A percentile compares a stretch with the other conserved stretches of the same genome.
Evolutionary conservation across 2,113 vertebrate species (phyloP).

Genomic region (Ancistrus triradiatus): DNA sequence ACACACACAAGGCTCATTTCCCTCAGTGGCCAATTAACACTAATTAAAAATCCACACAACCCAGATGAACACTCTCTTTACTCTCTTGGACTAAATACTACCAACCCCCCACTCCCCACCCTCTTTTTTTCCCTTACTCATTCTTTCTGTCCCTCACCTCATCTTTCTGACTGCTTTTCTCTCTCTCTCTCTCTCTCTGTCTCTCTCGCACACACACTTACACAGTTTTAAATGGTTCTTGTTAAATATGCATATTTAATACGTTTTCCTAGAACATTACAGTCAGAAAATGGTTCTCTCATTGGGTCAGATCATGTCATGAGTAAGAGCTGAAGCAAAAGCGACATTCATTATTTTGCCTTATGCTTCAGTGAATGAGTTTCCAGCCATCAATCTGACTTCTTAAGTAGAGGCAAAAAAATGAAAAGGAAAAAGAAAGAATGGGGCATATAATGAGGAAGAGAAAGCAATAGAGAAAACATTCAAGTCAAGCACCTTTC

Average conservation of each 20-base stretch:
- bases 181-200: no score
- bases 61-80: conserved; percentile 53
- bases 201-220: no score
- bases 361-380: not conserved
- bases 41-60: conserved; percentile 72
- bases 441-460: no score
- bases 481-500: conserved; percentile 28
- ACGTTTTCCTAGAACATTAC: not conserved
- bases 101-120: no score
- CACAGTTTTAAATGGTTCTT: not conserved
- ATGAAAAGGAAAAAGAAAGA: not conserved
- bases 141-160: conserved; percentile 28
- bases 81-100: conserved; percentile 27
- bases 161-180: conserved; percentile 20
- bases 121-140: conserved; percentile 42
- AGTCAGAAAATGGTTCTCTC: not conserved
- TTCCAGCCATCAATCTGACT: not conserved
- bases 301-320: not conserved
- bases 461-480: not conserved
- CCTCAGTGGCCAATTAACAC: conserved; percentile 73
- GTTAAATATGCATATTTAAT: conserved; percentile 3
- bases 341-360: not conserved
- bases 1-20: conserved; percentile 55
- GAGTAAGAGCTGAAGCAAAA: not conserved
- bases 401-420: not conserved